These are phyloP conservation scores for Heterochromis multidens DNA, from an alignment of 2,113 vertebrate genomes.

Conservation along the genomic window DNA sequence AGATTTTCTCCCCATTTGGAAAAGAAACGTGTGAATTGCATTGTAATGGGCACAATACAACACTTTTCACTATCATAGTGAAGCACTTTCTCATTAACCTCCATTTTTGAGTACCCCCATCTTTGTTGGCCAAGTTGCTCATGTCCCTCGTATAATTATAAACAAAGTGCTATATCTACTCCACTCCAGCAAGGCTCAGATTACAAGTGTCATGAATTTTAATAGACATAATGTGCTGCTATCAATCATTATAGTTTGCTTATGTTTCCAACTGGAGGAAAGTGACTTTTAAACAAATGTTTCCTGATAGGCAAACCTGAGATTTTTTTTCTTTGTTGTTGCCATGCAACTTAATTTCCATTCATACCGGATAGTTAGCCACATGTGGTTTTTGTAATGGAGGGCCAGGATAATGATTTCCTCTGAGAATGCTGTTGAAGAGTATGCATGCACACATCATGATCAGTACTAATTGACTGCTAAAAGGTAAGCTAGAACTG, in stretches of 20 bases:
- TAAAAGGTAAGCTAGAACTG: not conserved
- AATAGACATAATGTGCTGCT: conserved; percentile 21
- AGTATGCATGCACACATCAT: not conserved
- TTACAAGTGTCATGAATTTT: conserved; percentile 53
- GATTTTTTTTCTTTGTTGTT: not conserved
- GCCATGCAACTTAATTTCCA: not conserved
- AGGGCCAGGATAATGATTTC: not conserved
- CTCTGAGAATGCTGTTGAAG: not conserved
- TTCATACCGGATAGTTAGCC: not conserved
- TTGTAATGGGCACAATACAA: conserved; percentile 1
- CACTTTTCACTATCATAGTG: not conserved
- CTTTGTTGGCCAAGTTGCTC: conserved; percentile 45
- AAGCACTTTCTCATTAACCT: conserved; percentile 33
- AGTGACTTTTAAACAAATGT: conserved; percentile 17
- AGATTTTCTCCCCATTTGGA: not conserved
- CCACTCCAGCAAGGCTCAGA: conserved; percentile 5
- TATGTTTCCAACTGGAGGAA: conserved; percentile 19
- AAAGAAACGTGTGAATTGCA: not conserved
- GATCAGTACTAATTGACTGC: not conserved
- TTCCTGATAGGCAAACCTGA: not conserved
- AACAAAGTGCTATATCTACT: conserved; percentile 16
- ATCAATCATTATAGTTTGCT: conserved; percentile 41
- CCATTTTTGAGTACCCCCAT: conserved; percentile 34
- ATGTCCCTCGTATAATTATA: conserved; percentile 48
- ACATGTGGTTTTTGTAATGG: not conserved